A percentile compares a stretch with the other conserved stretches of the same genome.
Evolutionary conservation across 1,140 invertebrate species (phyloP).

Genomic region (Harpegnathos saltator): DNA sequence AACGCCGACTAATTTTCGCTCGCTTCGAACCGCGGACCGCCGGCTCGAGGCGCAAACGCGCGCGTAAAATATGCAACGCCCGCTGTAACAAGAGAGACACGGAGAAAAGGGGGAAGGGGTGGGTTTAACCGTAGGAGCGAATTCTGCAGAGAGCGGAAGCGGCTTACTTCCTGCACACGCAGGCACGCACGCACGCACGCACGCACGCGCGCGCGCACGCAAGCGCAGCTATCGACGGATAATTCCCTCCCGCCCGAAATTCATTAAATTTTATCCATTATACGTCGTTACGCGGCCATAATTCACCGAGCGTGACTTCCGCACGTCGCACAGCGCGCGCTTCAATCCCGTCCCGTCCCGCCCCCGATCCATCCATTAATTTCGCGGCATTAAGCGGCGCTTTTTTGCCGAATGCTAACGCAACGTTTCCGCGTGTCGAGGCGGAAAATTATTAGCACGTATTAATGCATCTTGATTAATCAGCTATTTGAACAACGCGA

Average conservation of each 20-base stretch:
- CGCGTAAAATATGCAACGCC: conserved; percentile 40
- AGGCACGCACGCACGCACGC: too few species aligned
- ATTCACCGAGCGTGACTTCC: conserved; percentile 32
- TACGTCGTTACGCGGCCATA: conserved; percentile 27
- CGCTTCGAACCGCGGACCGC: background rate
- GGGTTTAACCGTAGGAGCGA: conserved; percentile 15
- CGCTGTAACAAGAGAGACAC: conserved; percentile 33
- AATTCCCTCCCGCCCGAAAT: conserved; percentile 35
- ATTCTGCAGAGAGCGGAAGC: conserved; percentile 19
- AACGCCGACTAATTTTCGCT: conserved; percentile 35
- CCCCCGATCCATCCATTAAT: conserved; percentile 17
- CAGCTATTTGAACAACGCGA: conserved; percentile 30
- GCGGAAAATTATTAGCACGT: conserved; percentile 5
- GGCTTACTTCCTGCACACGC: conserved; percentile 42
- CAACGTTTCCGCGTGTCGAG: background rate
- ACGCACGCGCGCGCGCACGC: background rate
- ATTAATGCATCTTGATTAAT: conserved; percentile 49
- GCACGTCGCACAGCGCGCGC: too few species aligned
- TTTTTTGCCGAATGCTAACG: background rate
- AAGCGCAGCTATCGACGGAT: conserved; percentile 28
- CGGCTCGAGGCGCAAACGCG: conserved; percentile 40
- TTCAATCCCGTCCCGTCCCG: background rate
- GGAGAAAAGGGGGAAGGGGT: too few species aligned
- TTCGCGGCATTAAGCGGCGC: background rate
- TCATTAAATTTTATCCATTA: conserved; percentile 45